A percentile compares a stretch with the other conserved stretches of the same genome.
Evolutionary conservation across 2,888 invertebrate genomes (phyloP).

Genomic region (Caenorhabditis angaria): DNA sequence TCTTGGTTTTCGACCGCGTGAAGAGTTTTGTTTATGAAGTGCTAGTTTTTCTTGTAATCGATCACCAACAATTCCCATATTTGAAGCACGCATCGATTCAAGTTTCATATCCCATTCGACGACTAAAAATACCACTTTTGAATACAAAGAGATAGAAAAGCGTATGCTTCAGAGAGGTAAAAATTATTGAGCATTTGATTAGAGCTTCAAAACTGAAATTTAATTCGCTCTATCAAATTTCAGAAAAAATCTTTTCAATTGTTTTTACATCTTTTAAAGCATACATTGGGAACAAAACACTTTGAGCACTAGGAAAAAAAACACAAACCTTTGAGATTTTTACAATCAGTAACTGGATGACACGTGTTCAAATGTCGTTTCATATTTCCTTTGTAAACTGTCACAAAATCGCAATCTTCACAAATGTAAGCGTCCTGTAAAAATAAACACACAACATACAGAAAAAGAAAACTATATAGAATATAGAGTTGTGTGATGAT

Average conservation of each 20-base stretch:
- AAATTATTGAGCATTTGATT: too few relatives aligned
- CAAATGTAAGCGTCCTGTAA: constrained; percentile 65
- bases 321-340: constrained; percentile 42
- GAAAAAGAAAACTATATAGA: neutral
- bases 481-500: neutral
- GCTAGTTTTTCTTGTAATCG: constrained; percentile 49
- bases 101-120: constrained; percentile 51
- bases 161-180: neutral
- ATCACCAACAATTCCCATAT: constrained; percentile 54
- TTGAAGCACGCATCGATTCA: constrained; percentile 57
- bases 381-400: constrained; percentile 71
- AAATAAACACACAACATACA: constrained; percentile 1
- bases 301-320: too few relatives aligned
- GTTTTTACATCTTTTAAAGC: too few relatives aligned
- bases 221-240: too few relatives aligned
- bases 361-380: constrained; percentile 67
- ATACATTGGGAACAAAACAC: too few relatives aligned
- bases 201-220: too few relatives aligned
- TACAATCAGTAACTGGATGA: constrained; percentile 53
- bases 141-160: too few relatives aligned
- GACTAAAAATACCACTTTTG: neutral
- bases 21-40: constrained; percentile 57
- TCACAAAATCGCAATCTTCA: constrained; percentile 66
- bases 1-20: constrained; percentile 56
- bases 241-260: too few relatives aligned